Conservation (phyloP, 2,113 vertebrate species). For the Zonotrichia leucophrys region DNA sequence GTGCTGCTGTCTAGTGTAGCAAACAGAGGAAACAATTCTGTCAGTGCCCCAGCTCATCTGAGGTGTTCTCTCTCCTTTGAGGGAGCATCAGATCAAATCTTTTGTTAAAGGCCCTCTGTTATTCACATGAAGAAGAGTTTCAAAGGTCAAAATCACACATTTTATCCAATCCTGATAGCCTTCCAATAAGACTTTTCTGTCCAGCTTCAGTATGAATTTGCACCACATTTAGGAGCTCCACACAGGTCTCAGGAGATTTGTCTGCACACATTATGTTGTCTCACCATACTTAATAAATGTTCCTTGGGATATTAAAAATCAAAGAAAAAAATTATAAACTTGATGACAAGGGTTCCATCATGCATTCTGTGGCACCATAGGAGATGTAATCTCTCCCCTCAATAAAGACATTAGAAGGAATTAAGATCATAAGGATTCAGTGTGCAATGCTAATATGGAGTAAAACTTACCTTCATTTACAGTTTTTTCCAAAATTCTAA, state of each 20-base stretch:
- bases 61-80: background rate
- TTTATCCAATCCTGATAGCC: background rate
- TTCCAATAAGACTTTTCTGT: background rate
- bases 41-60: background rate
- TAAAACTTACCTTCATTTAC: background rate
- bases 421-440: background rate
- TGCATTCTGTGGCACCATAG: fast-evolving
- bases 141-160: background rate
- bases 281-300: background rate
- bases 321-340: background rate
- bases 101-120: background rate
- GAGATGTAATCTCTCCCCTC: background rate
- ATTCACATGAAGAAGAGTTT: background rate
- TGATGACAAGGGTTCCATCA: background rate
- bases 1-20: background rate
- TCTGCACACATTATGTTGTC: background rate
- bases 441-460: background rate
- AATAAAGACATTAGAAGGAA: background rate
- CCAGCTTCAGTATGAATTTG: background rate
- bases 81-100: background rate
- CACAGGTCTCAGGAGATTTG: background rate
- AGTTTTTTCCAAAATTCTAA: background rate
- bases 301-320: background rate
- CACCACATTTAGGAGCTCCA: background rate
- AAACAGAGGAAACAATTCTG: background rate